Evolutionary conservation across 1,140 invertebrate genomes (phyloP).

Genomic region (Carposina sasakii): DNA sequence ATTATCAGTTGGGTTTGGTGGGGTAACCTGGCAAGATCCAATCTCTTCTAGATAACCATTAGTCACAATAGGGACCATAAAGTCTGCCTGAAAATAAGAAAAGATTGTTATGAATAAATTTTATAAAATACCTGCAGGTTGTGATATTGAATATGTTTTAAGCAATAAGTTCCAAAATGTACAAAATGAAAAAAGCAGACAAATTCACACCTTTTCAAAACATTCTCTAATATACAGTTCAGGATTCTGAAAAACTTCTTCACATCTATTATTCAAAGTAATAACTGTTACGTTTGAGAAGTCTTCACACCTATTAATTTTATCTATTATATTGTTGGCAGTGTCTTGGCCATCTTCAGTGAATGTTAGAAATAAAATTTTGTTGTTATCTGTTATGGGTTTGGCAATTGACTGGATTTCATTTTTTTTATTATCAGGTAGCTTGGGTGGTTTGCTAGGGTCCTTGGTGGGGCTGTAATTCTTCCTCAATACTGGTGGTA

Average conservation of each 20-base stretch:
- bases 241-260: conserved; percentile 62
- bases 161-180: background rate
- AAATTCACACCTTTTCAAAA: conserved; percentile 61
- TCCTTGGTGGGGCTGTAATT: conserved; percentile 43
- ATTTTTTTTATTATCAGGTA: conserved; percentile 31
- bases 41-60: conserved; percentile 62
- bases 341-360: conserved; percentile 60
- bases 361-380: conserved; percentile 63
- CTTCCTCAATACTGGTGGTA: conserved; percentile 60
- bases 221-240: conserved; percentile 66
- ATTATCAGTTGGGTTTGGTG: conserved; percentile 56
- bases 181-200: background rate
- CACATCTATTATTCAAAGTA: conserved; percentile 54
- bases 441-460: conserved; percentile 40
- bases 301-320: conserved; percentile 51
- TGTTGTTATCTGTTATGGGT: conserved; percentile 25
- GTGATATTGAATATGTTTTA: background rate
- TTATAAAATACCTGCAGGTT: conserved; percentile 1
- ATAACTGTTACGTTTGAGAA: conserved; percentile 46
- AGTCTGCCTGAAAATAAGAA: conserved; percentile 58
- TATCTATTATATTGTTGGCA: conserved; percentile 57
- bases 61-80: conserved; percentile 63
- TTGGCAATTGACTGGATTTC: no score
- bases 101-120: background rate
- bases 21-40: conserved; percentile 37